Evolutionary conservation across 2,888 invertebrate species (phyloP).

Genomic region (Lasioglossum morio): DNA sequence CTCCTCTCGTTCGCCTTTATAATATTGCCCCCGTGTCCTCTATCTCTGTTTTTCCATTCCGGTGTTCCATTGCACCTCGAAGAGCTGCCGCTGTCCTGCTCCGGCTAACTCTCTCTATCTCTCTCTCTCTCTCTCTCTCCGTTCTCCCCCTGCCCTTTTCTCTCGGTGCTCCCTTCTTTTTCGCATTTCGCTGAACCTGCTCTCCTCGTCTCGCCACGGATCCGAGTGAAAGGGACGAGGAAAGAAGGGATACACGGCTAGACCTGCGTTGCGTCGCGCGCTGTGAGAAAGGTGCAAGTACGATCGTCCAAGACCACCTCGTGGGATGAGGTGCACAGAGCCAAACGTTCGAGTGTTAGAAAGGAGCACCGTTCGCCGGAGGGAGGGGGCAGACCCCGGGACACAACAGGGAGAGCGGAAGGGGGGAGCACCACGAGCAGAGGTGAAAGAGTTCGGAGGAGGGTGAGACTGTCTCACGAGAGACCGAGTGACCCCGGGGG

Average conservation of each 20-base stretch:
- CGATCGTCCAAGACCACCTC: conserved; percentile 57
- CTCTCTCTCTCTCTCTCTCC: conserved; percentile 14
- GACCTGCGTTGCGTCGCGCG: conserved; percentile 58
- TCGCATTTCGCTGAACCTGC: conserved; percentile 35
- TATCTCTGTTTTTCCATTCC: not conserved
- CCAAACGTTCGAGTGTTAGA: conserved; percentile 50
- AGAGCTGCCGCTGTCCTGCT: not conserved
- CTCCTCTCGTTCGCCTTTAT: conserved; percentile 31
- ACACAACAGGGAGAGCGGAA: not conserved
- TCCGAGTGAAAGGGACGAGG: conserved; percentile 69
- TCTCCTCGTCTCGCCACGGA: conserved; percentile 30
- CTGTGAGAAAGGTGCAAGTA: conserved; percentile 75
- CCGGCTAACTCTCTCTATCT: not conserved
- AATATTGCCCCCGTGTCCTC: conserved; percentile 17
- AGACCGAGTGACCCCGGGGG: conserved; percentile 31
- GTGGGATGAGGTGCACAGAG: conserved; percentile 48
- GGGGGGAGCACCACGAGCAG: not conserved
- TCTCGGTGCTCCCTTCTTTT: conserved; percentile 26
- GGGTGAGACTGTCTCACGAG: conserved; percentile 57
- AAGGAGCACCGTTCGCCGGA: conserved; percentile 22
- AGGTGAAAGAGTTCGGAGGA: conserved; percentile 52
- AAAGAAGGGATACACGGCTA: conserved; percentile 63
- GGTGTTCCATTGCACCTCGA: conserved; percentile 36
- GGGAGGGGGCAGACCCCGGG: not conserved
- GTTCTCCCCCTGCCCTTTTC: conserved; percentile 23